Evolutionary conservation across 2,797 vertebrate genomes (phyloP), one percentile per base, ranked within the genome.

Genomic region (Propithecus perrieri): DNA sequence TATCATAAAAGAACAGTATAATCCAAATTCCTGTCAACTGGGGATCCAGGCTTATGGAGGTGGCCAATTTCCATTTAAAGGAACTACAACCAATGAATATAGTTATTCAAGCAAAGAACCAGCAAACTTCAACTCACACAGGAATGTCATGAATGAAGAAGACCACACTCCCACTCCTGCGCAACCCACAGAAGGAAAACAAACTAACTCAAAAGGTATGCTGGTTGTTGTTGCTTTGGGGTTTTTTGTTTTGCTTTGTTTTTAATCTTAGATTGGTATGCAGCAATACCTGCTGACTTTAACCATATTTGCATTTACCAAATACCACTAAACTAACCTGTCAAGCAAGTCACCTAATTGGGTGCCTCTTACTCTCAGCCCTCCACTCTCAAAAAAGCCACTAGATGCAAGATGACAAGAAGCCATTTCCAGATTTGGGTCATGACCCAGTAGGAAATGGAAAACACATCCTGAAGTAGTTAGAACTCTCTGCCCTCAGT

Each of bases 301-400:
- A 65, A 79, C 17, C 61, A 22, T 30, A 57, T 11, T 15, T 69
- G 61, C 57, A 75, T 89, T 89, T 74, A 94, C 11, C 43, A 80
- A 89, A 87, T 76, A 76, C 72, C 87, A 95, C 61, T 85, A 18
- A 96, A 65, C 94, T 85, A 85, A 91, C 91, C 55, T 87, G 74
- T 61, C 63, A 41, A 63, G 53, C 65, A 94, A 84, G 85, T 67
- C 76, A 91, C 59, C 43, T 38, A 85, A 20, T 2, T 89, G 69
- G 53, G 41, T 48, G 41, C 89, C 72, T 87, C 80, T 55, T 50
- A 61, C n/a, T 72, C 48, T 76, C 67, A 80, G 38, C 13, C 59
- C 9, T 96, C 83, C 26, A 92, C 59, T 95, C 59, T 59, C 59
- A 81, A 67, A 67, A 59, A 79, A 84, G 59, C 65, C 75, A 94